Evolutionary conservation across 2,888 invertebrate species (phyloP), one percentile per base, ranked within the genome.

Genomic region (Tribolium freemani): DNA sequence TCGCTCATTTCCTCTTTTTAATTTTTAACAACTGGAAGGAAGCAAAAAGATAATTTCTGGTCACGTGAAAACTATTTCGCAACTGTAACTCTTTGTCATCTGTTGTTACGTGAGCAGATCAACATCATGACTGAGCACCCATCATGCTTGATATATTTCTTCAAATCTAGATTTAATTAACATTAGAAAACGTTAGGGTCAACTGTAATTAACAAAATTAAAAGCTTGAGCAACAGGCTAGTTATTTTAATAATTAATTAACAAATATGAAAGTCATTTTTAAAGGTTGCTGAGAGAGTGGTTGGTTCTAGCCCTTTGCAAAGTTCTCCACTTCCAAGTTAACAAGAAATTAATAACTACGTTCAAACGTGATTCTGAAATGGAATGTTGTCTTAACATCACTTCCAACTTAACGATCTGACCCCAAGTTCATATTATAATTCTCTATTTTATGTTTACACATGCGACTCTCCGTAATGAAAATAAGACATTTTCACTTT

Each of bases 371-470:
- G 63, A 63, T 64, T 21, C 54, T 64, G 54, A 64, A 64, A 64
- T 44, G 64, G 64, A 64, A 64, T 64, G 64, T 54, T 53, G 63
- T 51, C 63, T 63, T 50, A 63, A 63, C 63, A 63, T 63, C 63
- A 38, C 63, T 51, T 51, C 63, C 44, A 58, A 58, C 57, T 58
- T 58, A 63, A 63, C 63, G 63, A 63, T 63, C 63, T 63, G 64
- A 64, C 64, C 64, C 53, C 50, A 30, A 38, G 64, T 64, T 64
- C 64, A 64, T 30, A 64, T 63, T 64, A 54, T 63, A 63, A 63
- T 64, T 44, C 38, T 54, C 64, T 10, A 44, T 21, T 64, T 54
- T 63, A 63, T 63, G 64, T 53, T 64, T 53, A 54, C 64, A 53
- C 64, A 64, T 54, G 64, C 38, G 45, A 9, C 26, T 44, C 26